Percentiles rank a stretch among this genome's conserved stretches.
Conservation (phyloP, 2,113 vertebrate species). For the Cyanoramphus novaezelandiae region DNA sequence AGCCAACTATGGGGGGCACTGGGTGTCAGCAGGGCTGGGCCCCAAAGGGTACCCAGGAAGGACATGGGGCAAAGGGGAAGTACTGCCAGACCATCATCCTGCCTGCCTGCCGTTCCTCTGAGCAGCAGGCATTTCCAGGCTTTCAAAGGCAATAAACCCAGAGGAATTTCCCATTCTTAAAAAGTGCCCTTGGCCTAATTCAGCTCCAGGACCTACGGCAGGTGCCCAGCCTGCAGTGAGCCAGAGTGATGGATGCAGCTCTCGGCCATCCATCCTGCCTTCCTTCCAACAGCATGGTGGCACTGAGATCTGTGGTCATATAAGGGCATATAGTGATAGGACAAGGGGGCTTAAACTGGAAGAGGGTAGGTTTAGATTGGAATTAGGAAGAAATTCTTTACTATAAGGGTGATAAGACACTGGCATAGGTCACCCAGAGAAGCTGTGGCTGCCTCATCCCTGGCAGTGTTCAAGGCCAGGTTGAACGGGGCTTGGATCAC, state of each 20-base stretch:
- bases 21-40: background rate
- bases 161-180: background rate
- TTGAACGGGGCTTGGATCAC: background rate
- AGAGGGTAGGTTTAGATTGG: background rate
- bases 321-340: background rate
- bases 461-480: background rate
- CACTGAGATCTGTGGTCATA: background rate
- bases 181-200: background rate
- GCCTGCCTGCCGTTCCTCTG: background rate
- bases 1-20: background rate
- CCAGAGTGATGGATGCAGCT: background rate
- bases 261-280: fast-evolving
- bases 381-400: background rate
- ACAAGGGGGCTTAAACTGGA: background rate
- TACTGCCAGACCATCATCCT: background rate
- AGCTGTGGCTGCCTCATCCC: background rate
- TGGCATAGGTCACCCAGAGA: background rate
- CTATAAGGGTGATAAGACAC: background rate
- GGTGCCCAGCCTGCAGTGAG: background rate
- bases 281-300: fast-evolving
- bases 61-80: background rate
- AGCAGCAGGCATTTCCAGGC: background rate
- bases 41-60: background rate
- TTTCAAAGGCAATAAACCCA: background rate
- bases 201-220: background rate